Base-by-base conservation (phyloP, 2,797 vertebrate genomes). In the Graptemys geographica region DNA sequence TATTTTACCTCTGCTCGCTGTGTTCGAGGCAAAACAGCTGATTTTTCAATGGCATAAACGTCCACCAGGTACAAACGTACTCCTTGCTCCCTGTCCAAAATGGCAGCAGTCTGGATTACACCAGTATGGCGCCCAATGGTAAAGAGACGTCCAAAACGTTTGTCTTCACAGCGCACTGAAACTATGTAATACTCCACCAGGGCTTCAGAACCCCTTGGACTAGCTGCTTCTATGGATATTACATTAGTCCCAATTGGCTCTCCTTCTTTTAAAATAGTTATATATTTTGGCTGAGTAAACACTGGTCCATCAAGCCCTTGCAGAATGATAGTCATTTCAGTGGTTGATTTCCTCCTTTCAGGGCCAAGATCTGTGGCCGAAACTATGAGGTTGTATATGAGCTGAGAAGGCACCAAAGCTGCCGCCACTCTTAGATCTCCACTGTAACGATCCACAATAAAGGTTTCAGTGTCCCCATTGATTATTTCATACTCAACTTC, bases 121-220 rank as follows among this genome's bases (percentile, higher is more conserved):
- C 99, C 99, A 0, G 98, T 98, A 87, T 96, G 99, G 41, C 99
- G 99, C 15, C 99, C 99, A 1, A 99, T 99, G 90, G 99, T 99
- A 97, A 99, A 99, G 96, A 99, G 99, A 62, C 99, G 99, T 2
- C 99, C 99, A 0, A 98, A 99, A 1, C 98, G 97, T 96, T 98
- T 99, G 5, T 99, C 99, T 3, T 98, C 98, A 0, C 99, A 99
- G 4, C 98, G 99, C 3, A 99, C 99, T 0, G 99, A 99, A 93
- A 99, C 99, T 0, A 99, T 99, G 94, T 99, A 99, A 97, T 99
- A 99, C 97, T 99, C 99, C 99, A 99, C 99, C 90, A 98, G 98
- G 69, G 98, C 98, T 23, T 98, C 98, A 0, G 99, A 98, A 87
- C 99, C 99, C 25, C 99, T 98, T 0, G 99, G 99, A 95, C 99